Conservation (phyloP, 2,797 vertebrate species). For the Podarcis lilfordi region DNA sequence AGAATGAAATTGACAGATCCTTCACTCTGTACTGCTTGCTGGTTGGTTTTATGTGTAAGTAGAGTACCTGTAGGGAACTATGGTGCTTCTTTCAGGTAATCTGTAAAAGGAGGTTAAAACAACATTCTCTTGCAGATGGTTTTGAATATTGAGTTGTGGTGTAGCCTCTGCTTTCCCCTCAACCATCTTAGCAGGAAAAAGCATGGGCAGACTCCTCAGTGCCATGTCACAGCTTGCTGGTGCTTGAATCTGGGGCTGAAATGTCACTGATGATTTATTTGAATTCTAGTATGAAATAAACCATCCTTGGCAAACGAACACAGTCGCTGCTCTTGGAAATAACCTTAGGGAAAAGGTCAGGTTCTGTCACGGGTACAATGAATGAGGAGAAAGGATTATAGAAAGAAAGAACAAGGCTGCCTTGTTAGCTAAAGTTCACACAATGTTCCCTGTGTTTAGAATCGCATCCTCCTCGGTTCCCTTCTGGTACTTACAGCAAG, state of each 20-base stretch:
- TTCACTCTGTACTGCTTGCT: neutral
- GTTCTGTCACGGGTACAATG: neutral
- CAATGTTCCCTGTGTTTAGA: neutral
- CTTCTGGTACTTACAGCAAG: neutral
- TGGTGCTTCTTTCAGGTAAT: neutral
- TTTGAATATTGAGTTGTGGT: neutral
- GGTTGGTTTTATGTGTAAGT: no score
- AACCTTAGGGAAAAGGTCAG: neutral
- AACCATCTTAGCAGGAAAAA: neutral
- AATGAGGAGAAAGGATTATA: neutral
- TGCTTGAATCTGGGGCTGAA: constrained; percentile 13
- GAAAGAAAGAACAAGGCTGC: neutral
- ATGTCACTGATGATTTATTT: constrained; percentile 7
- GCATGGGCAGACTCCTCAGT: neutral
- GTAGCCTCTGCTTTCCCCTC: neutral
- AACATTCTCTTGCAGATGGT: neutral
- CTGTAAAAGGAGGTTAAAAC: neutral
- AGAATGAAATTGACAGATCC: neutral
- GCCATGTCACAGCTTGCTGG: neutral
- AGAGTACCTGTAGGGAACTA: no score
- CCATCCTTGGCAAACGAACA: neutral
- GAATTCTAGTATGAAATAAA: neutral
- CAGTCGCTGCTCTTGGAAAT: neutral
- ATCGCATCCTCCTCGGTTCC: neutral
- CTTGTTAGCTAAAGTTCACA: neutral